Evolutionary conservation across 2,113 vertebrate species (phyloP).

Genomic region (Megaptera novaeangliae): DNA sequence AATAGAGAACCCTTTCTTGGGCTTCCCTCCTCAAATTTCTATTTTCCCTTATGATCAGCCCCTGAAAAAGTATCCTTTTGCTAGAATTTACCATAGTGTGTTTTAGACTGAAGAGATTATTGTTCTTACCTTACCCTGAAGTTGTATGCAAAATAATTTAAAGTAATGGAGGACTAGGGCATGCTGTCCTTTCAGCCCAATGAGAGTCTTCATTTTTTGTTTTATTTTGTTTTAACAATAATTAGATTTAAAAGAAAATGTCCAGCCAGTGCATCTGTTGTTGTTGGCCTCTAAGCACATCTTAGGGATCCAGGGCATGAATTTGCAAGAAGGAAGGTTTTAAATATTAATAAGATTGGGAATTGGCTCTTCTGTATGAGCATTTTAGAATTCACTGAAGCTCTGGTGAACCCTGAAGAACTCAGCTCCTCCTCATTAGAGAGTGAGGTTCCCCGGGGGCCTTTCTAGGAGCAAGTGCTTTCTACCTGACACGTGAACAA

Average conservation of each 20-base stretch:
- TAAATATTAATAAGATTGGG: constrained; percentile 56
- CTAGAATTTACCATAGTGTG: background rate
- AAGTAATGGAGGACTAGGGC: background rate
- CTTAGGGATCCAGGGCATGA: constrained; percentile 34
- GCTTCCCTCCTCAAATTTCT: background rate
- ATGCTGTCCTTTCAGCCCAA: background rate
- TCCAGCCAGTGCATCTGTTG: constrained; percentile 2
- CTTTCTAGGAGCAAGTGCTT: background rate
- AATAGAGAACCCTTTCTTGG: background rate
- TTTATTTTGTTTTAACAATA: background rate
- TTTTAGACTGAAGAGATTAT: constrained; percentile 14
- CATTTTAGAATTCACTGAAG: constrained; percentile 21
- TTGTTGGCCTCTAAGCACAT: constrained; percentile 5
- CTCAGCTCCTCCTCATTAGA: background rate
- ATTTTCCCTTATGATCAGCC: background rate
- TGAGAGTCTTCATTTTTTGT: background rate
- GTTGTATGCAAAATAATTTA: constrained; percentile 23
- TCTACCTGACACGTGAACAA: background rate
- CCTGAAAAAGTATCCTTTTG: background rate
- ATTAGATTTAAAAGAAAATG: background rate
- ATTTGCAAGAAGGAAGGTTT: constrained; percentile 51
- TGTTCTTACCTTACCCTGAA: background rate
- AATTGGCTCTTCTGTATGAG: constrained; percentile 1
- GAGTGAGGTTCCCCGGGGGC: background rate
- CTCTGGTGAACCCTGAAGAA: background rate